Evolutionary conservation across 2,797 vertebrate genomes (phyloP), one percentile per base, ranked within the genome.

Genomic region (Chromobotia macracanthus): DNA sequence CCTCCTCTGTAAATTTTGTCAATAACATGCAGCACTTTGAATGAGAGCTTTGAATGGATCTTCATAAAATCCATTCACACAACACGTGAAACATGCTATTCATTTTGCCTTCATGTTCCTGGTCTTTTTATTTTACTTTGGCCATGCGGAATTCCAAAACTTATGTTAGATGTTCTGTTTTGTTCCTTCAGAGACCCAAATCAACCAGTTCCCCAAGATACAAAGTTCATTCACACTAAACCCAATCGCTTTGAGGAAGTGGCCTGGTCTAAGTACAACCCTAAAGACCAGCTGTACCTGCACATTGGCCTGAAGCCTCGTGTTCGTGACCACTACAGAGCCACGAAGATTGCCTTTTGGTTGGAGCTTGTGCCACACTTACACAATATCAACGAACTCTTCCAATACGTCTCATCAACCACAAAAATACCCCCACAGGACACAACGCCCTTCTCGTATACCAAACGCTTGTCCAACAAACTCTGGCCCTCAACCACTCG

Each of bases 241-340:
- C 97, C 97, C 0, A 99, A 99, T 85, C 96, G 97, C n/a, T 99
- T 99, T 58, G 97, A 99, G 87, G 97, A 98, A 80, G 97, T 99
- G 23, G 97, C 97, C 21, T 99, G 97, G 97, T 96, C 97, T 12
- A 99, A 99, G 86, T 99, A 99, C 83, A 98, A 97, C 58, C 97
- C 97, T 1, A 98, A 98, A 80, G 97, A 99, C 87, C 97, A 99
- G 86, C 93, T 97, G 19, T 99, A 99, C 82, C 94, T 99, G 28
- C 97, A 99, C 82, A 99, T 99, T 9, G 97, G 97, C 72, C 92
- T 99, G 55, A 98, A 98, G 80, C 97, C 97, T 0, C 91, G 96
- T 0, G 96, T 99, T 73, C 87, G 96, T 31, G 97, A 99, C 67
- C 97, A 99, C 84, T 99, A 99, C 86, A 90, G 97, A 0, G 97